Base-by-base conservation (phyloP, 2,113 vertebrate species). In the Parotia lawesii region DNA sequence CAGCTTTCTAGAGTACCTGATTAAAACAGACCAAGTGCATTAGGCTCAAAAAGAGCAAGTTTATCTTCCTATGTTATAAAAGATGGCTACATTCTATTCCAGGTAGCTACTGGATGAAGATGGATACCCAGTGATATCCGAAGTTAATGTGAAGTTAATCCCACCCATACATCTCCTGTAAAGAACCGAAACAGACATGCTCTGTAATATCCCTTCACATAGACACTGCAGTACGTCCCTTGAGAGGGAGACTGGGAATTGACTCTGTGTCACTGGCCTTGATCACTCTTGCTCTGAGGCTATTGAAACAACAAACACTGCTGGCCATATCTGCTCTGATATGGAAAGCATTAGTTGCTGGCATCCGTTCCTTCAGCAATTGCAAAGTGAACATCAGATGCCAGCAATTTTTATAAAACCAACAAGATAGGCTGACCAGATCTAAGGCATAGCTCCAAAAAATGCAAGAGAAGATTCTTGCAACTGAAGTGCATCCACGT, bases 221-320 rank as follows among this genome's bases (percentile, higher is more conserved):
- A 89, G 64, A 81, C 29, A 29, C 24, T 87, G 80, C 57, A 78
- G 10, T 50, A 33, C 48, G 53, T 82, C 80, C 40, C 29, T 56
- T 80, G 57, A 71, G 61, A 90, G 69, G 23, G 93, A 82, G 66
- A 86, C 0, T 0, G 45, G 37, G 89, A 93, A 90, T 85, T 75
- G 65, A 48, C 80, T 93, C 69, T 38, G 44, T 90, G 93, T 93
- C 84, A 83, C 67, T 90, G 95, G 83, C 95, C 94, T 93, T 94
- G 88, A 90, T 96, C 72, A 60, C 40, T 90, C 35, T 83, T 88
- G 56, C 79, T 93, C 69, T 93, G 76, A 81, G 76, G 73, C 76
- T 64, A 78, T 56, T 84, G 90, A 92, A 94, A 91, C 86, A 95
- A 83, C 62, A 93, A 86, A 94, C 94, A 89, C 40, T 93, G 76